Evolutionary conservation across 1,140 invertebrate species (phyloP), one percentile per base, ranked within the genome.

Genomic region (Druon quercuslanigerum): DNA sequence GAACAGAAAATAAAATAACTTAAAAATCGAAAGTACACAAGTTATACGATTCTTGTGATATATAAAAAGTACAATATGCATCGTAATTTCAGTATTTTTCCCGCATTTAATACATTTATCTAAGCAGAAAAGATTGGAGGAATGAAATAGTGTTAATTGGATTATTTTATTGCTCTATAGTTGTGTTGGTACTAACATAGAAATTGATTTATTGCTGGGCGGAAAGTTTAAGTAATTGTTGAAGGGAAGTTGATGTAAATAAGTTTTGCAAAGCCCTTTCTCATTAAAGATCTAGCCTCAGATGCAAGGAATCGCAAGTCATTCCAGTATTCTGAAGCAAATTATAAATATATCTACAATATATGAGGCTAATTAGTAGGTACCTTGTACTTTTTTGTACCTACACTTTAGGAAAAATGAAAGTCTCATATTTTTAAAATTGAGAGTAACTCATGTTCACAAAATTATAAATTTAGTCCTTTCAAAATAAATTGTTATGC

Each of bases 161-260:
- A 54, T 54, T 54, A 6, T 54, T 54, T 54, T 54, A 54, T 54
- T 54, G 51, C n/a, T 4, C 52, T 16, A 54, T 54, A 19, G n/a
- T 54, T 54, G 52, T 54, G n/a, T 16, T 9, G 6, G 19, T 54
- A 7, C 52, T 54, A 3, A 17, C 5, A 54, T 54, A 17, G 16
- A 19, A 54, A 54, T 54, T 54, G 52, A 54, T 54, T 54, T 54
- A 54, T 54, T 19, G 52, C 52, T 54, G 52, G 52, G 52, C 52
- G 52, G 52, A 54, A 54, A 54, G 52, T 54, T 54, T 17, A 54
- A 17, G 17, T 54, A 11, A 54, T 17, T 54, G 17, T 54, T 54
- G 17, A 54, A 54, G 52, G 52, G 52, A 54, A 54, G 52, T 54
- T 6, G n/a, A 54, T 54, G 52, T 19, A 17, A 54, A 54, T 54